These are phyloP conservation scores for Holocentrus rufus DNA, from an alignment of 2,797 vertebrate species.

Conservation along the genomic window DNA sequence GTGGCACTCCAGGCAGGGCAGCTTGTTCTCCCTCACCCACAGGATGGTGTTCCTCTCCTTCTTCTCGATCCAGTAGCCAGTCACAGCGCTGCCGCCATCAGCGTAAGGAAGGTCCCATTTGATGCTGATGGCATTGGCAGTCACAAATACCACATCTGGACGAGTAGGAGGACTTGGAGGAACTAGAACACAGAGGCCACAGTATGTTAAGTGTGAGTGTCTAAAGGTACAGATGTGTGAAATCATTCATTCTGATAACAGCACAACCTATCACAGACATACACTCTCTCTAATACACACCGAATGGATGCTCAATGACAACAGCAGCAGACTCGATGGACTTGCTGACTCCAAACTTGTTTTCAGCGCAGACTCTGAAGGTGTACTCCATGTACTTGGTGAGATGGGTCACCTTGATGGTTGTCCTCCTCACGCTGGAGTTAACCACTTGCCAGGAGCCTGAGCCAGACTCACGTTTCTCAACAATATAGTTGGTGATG, in stretches of 20 bases:
- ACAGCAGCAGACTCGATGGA: slow-evolving; percentile 91
- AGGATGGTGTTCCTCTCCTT: slow-evolving; percentile 99
- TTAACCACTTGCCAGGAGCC: slow-evolving; percentile 98
- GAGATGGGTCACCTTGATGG: slow-evolving; percentile 96
- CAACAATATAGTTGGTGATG: slow-evolving; percentile 97
- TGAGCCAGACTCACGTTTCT: slow-evolving; percentile 96
- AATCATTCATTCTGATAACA: too few relatives aligned
- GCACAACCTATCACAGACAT: too few relatives aligned
- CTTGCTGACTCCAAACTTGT: slow-evolving; percentile 99
- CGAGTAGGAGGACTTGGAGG: slow-evolving; percentile 95
- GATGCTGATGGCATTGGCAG: slow-evolving; percentile 90
- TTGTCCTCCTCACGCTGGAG: slow-evolving; percentile 97
- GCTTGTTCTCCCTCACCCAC: slow-evolving; percentile 99
- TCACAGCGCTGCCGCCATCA: slow-evolving; percentile 94
- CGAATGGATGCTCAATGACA: slow-evolving; percentile 96
- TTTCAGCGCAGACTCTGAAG: slow-evolving; percentile 97
- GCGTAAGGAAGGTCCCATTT: slow-evolving; percentile 97
- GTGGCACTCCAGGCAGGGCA: slow-evolving; percentile 91
- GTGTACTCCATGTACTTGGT: slow-evolving; percentile 99
- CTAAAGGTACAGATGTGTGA: too few relatives aligned
- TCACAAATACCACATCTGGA: slow-evolving; percentile 91
- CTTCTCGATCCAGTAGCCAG: slow-evolving; percentile 99
- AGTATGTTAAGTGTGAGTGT: too few relatives aligned
- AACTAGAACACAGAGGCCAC: slow-evolving; percentile 76
- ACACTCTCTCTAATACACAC: slow-evolving; percentile 79